A percentile compares a stretch with the other conserved stretches of the same genome.
phyloP scores from a whole-genome alignment of 1,140 invertebrate species.

The Chymomyza costata region DNA sequence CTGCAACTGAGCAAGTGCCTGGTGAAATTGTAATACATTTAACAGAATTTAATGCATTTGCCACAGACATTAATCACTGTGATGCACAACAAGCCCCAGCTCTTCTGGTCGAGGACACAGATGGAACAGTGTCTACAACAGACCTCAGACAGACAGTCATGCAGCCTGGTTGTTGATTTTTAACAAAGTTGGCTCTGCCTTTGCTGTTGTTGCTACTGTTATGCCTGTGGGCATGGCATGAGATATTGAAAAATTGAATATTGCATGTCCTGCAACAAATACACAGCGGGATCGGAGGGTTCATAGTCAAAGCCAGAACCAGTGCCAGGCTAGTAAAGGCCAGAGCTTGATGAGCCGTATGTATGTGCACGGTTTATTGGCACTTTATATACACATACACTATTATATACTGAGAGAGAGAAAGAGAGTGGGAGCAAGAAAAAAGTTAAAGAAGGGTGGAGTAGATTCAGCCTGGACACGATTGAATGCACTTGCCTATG shows the following conservation, averaged over 20 bases:
- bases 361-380: conserved; percentile 51
- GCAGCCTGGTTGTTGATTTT: conserved; percentile 67
- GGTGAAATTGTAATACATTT: conserved; percentile 74
- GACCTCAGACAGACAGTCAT: too few species aligned
- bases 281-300: conserved; percentile 16
- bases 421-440: neutral
- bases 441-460: conserved; percentile 8
- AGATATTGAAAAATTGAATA: conserved; percentile 73
- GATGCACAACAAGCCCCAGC: conserved; percentile 48
- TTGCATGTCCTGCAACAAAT: conserved; percentile 51
- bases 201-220: conserved; percentile 19
- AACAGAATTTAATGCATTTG: conserved; percentile 74
- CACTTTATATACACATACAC: conserved; percentile 27
- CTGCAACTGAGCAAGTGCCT: conserved; percentile 23
- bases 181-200: conserved; percentile 48
- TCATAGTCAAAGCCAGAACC: neutral
- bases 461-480: conserved; percentile 27
- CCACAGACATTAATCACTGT: conserved; percentile 74
- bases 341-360: conserved; percentile 20
- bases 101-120: neutral
- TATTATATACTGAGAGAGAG: neutral
- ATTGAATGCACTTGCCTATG: conserved; percentile 65
- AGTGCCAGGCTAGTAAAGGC: neutral
- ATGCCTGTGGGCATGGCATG: conserved; percentile 39
- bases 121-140: conserved; percentile 11